Conservation (phyloP, 2,113 vertebrate species). For the Notarius lentiginosus region DNA sequence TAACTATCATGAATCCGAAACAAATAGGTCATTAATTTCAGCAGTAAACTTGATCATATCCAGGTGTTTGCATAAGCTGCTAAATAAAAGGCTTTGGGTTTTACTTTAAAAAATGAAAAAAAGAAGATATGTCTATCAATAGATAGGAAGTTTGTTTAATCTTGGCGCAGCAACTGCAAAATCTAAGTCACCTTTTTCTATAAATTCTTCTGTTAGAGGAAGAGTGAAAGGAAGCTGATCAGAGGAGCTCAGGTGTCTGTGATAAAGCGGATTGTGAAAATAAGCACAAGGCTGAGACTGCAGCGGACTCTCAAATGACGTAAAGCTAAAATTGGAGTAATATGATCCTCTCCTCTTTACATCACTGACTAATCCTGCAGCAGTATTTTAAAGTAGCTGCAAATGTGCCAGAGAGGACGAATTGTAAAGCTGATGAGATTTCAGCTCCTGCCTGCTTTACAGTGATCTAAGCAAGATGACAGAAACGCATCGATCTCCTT, state of each 20-base stretch:
- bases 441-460: background rate
- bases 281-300: background rate
- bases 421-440: background rate
- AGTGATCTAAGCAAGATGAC: background rate
- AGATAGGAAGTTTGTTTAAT: background rate
- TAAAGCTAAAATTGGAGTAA: conserved; percentile 4
- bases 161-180: background rate
- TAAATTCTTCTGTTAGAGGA: background rate
- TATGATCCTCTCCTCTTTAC: background rate
- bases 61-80: background rate
- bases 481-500: background rate
- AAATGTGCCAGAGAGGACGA: background rate
- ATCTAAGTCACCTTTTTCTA: background rate
- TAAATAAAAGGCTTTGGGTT: background rate
- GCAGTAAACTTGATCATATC: background rate
- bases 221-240: background rate
- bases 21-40: background rate
- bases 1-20: background rate
- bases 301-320: conserved; percentile 2
- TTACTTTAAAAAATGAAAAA: background rate
- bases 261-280: background rate
- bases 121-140: background rate
- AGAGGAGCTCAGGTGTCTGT: background rate
- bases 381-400: conserved; percentile 6
- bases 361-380: background rate